Evolutionary conservation across 1,140 invertebrate species (phyloP), one percentile per base, ranked within the genome.

Genomic region (Adelges cooleyi): DNA sequence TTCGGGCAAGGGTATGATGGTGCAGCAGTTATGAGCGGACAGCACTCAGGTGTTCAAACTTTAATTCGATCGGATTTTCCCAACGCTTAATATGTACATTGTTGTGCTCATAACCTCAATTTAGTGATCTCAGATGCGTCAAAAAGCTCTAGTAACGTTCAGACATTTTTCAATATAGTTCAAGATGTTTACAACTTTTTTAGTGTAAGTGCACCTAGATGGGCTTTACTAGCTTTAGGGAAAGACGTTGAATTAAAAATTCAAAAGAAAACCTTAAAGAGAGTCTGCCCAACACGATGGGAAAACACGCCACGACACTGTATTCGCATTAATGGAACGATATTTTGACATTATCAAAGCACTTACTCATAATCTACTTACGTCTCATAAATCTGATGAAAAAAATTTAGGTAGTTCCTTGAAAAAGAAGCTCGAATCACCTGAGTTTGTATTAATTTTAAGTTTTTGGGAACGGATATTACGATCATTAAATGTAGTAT

Each of bases 141-240:
- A 3, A 49, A 49, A 49, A 49, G 20, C 17, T n/a, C 46, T 3
- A 13, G 46, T 22, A 10, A 49, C 11, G 17, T 49, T n/a, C 10
- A 10, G 17, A n/a, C 20, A 1, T 49, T 49, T 49, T 49, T 49
- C n/a, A 17, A 50, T n/a, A 50, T 17, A 17, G 48, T 50, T 50
- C 48, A 50, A 50, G 48, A 50, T 50, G 15, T 25, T 27, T 27
- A 50, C 48, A 50, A 50, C 2, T 25, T 50, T 50, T 50, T 50
- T 50, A 50, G 48, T 27, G n/a, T 17, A 13, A 50, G 48, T 50
- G 48, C 23, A 27, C 23, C 48, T 9, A 25, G 23, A 8, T 27
- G 48, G 48, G n/a, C 23, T 27, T 9, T 17, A 50, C 23, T 50
- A 50, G 48, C 48, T 27, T 17, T 50, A 18, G 15, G 23, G 2